These are phyloP conservation scores for Dendrocincla tyrannina DNA, from an alignment of 2,797 vertebrate genomes.

Conservation along the genomic window DNA sequence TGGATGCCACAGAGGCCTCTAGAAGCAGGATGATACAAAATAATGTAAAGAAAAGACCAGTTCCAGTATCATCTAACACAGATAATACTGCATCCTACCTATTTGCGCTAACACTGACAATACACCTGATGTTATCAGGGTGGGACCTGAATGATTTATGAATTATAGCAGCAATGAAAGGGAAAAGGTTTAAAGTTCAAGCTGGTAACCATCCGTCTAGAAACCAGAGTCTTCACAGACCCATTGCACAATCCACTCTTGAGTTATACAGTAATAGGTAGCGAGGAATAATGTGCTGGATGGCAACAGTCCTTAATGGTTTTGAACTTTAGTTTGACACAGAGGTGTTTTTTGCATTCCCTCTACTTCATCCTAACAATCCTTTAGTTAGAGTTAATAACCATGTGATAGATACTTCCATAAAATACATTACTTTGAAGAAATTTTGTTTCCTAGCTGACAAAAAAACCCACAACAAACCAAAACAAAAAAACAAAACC, in stretches of 20 bases:
- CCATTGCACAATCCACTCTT: background rate
- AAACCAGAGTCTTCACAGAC: background rate
- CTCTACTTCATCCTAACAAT: background rate
- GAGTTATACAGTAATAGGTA: background rate
- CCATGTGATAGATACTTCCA: background rate
- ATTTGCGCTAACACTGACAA: background rate
- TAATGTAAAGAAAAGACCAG: background rate
- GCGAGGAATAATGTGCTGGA: background rate
- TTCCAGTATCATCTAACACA: background rate
- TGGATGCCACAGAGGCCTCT: background rate
- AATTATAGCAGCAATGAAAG: conserved; percentile 29
- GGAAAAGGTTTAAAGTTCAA: conserved; percentile 59
- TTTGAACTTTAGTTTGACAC: background rate
- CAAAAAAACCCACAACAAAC: background rate
- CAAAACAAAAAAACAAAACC: background rate
- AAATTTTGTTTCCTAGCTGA: background rate
- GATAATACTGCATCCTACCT: background rate
- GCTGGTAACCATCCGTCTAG: background rate
- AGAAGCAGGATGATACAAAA: background rate
- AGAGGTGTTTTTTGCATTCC: background rate
- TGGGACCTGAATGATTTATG: background rate
- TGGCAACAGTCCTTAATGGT: background rate
- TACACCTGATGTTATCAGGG: background rate
- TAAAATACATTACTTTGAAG: background rate
- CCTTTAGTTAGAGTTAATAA: background rate